Evolutionary conservation across 2,797 vertebrate species (phyloP), one percentile per base, ranked within the genome.

Genomic region (Microctenopoma lineatum): DNA sequence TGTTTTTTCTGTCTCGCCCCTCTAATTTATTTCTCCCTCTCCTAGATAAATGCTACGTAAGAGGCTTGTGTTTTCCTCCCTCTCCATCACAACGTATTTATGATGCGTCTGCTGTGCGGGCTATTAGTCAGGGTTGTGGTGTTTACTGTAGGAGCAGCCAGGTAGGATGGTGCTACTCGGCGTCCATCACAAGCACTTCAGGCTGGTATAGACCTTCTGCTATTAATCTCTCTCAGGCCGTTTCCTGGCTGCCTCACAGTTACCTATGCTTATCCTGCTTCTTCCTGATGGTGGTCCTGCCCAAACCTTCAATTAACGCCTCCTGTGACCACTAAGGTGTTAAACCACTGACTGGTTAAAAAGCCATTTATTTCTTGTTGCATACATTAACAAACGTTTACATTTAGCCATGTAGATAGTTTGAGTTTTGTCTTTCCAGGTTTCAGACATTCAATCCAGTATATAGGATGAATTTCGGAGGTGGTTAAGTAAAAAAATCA

Each of bases 1-100:
- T 85, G 82, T 87, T 80, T 38, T 36, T 65, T 61, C 79, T 68
- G 61, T 73, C 74, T 63, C 44, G 3, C 73, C 79, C 62, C 77
- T 80, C 72, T 81, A 77, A 86, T 89, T 83, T 83, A 79, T 87
- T 70, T 76, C 47, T 68, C 48, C 84, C 75, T 80, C 80, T 80
- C 63, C 60, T 62, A 56, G 70, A 89, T 86, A 63, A 83, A 88
- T 76, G 73, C 71, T 51, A 46, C 39, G 62, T 64, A 75, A 79
- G 77, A 77, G 72, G 63, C 81, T 72, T 69, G 68, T 81, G 79
- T 80, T 82, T 73, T 77, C 77, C 66, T 65, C 67, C 59, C 27
- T 73, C 74, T 80, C 76, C 77, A 80, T 84, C 87, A 83, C 73
- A 54, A 26, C 18, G 14, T 83, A 79, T 84, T 85, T 86, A 85